Percentiles rank a stretch among this genome's conserved stretches.
phyloP scores from a whole-genome alignment of 2,113 vertebrate species.

The Alaudala cheleensis region DNA sequence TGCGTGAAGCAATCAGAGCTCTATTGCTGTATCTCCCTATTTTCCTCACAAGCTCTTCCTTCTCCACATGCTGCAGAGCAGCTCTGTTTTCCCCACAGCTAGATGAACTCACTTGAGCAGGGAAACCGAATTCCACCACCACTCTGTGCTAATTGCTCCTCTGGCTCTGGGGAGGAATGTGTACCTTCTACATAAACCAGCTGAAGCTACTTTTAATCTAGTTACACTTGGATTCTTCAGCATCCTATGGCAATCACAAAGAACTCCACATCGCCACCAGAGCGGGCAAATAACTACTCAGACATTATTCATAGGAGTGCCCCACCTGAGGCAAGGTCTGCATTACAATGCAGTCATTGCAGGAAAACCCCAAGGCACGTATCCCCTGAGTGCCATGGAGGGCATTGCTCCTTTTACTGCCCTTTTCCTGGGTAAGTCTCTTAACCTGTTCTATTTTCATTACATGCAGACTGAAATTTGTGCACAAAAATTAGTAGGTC shows the following conservation, averaged over 20 bases:
- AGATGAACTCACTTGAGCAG: neutral
- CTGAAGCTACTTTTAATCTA: neutral
- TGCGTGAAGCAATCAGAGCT: neutral
- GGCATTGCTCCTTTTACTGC: neutral
- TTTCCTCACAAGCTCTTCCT: neutral
- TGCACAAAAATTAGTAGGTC: neutral
- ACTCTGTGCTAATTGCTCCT: neutral
- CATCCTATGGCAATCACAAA: neutral
- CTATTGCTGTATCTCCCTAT: accelerated
- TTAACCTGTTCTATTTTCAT: neutral
- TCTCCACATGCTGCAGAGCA: neutral
- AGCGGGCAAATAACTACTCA: neutral
- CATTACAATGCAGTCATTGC: neutral
- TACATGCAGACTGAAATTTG: neutral
- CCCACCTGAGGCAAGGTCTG: neutral
- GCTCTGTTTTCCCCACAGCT: neutral
- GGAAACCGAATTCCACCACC: neutral
- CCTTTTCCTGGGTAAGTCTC: neutral
- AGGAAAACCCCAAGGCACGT: neutral
- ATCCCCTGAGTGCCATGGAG: neutral
- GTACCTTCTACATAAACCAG: neutral
- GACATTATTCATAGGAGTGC: neutral
- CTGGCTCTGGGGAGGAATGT: neutral
- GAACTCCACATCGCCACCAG: neutral
- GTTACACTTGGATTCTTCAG: neutral